These are phyloP conservation scores for Cebidichthys violaceus DNA, from an alignment of 2,113 vertebrate species.

Conservation along the genomic window DNA sequence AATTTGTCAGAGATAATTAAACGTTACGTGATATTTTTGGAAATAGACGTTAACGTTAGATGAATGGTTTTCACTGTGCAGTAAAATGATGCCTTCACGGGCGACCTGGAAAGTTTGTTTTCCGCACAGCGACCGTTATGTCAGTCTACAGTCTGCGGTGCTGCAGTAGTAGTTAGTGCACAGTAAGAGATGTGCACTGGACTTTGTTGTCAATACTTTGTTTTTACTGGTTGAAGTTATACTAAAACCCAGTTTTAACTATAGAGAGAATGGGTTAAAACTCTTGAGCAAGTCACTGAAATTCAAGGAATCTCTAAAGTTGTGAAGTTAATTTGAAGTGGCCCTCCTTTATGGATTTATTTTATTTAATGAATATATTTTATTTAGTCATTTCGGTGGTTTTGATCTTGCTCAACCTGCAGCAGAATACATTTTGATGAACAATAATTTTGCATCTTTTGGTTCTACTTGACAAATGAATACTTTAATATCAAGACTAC, in stretches of 20 bases:
- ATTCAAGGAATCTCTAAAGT: not conserved
- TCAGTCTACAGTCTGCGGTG: too few relatives aligned
- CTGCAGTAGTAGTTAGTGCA: not conserved
- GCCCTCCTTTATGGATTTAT: not conserved
- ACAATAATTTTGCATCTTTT: too few relatives aligned
- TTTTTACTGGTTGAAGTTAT: too few relatives aligned
- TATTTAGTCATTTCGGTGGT: not conserved
- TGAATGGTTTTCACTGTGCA: not conserved
- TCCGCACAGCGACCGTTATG: not conserved
- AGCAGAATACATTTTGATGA: not conserved
- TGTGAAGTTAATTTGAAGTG: not conserved
- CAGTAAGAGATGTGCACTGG: too few relatives aligned
- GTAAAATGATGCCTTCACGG: slow-evolving; percentile 32
- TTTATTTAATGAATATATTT: not conserved
- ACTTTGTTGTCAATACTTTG: not conserved
- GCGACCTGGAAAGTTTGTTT: not conserved
- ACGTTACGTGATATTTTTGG: not conserved
- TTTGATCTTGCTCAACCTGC: not conserved
- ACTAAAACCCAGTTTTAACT: not conserved
- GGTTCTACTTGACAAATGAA: too few relatives aligned
- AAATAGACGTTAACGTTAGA: not conserved
- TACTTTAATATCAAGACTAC: too few relatives aligned
- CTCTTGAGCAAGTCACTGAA: not conserved
- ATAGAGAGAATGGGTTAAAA: too few relatives aligned
- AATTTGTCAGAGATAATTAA: not conserved